Evolutionary conservation across 2,888 invertebrate genomes (phyloP).

Genomic region (Hyposoter dolosus): DNA sequence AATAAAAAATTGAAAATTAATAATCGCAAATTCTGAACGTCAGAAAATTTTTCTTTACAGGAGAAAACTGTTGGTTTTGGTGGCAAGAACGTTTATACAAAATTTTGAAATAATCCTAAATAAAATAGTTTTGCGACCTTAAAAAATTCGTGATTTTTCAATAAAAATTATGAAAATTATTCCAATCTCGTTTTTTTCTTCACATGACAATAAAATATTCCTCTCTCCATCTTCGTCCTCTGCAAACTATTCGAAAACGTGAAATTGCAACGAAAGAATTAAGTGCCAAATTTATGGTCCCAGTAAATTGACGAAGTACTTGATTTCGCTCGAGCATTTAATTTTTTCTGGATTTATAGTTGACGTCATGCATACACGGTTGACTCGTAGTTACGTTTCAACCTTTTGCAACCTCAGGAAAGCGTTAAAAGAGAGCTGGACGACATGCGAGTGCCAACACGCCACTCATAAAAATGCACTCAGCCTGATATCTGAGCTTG

Average conservation of each 20-base stretch:
- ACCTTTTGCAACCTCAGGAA: slow-evolving; percentile 70
- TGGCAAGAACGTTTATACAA: too few species aligned
- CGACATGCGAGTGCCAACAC: slow-evolving; percentile 78
- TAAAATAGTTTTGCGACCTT: too few species aligned
- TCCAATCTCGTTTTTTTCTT: background rate
- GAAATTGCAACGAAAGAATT: background rate
- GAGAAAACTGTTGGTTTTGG: too few species aligned
- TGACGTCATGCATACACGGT: background rate
- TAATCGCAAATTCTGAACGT: too few species aligned
- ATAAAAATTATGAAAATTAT: slow-evolving; percentile 44
- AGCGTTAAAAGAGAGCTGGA: slow-evolving; percentile 69
- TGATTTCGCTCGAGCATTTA: slow-evolving; percentile 20
- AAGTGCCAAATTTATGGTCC: background rate
- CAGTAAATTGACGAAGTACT: background rate
- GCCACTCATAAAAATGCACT: slow-evolving; percentile 79
- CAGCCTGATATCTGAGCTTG: slow-evolving; percentile 73
- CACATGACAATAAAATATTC: background rate
- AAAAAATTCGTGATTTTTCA: background rate
- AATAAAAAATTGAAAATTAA: too few species aligned
- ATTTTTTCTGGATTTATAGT: slow-evolving; percentile 24
- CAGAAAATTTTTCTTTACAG: too few species aligned
- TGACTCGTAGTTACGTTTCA: slow-evolving; percentile 4
- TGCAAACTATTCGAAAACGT: background rate
- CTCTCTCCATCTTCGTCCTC: background rate
- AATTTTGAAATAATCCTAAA: too few species aligned